These are phyloP conservation scores for Penelope pileata DNA, from an alignment of 2,113 vertebrate genomes.

Conservation along the genomic window DNA sequence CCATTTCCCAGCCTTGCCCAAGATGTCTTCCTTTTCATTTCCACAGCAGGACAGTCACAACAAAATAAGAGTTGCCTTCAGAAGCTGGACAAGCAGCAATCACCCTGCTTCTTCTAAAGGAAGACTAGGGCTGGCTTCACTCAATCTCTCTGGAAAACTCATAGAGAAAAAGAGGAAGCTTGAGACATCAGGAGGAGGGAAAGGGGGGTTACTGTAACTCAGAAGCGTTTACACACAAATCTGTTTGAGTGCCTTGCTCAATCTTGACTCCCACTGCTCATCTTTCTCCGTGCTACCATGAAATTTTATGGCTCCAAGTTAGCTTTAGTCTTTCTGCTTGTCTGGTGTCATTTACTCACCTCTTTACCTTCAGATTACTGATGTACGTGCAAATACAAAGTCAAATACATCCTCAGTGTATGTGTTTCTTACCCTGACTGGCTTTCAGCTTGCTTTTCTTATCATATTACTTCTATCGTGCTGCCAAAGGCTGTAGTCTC, in stretches of 20 bases:
- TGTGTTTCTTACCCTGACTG: not conserved
- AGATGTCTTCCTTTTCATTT: not conserved
- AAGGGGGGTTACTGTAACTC: not conserved
- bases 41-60: not conserved
- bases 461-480: not conserved
- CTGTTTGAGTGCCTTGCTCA: not conserved
- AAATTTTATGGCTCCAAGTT: not conserved
- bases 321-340: not conserved
- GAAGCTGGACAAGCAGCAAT: not conserved
- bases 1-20: not conserved
- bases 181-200: not conserved
- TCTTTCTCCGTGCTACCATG: not conserved
- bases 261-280: not conserved
- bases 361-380: not conserved
- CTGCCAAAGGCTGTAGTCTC: not conserved
- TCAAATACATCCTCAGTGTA: not conserved
- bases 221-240: not conserved
- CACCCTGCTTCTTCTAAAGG: not conserved
- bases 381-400: not conserved
- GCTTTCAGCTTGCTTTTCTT: not conserved
- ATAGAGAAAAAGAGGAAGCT: not conserved
- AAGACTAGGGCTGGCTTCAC: not conserved
- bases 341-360: not conserved
- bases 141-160: not conserved
- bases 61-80: not conserved